phyloP scores from a whole-genome alignment of 2,797 vertebrate genomes.

The Hemibagrus guttatus region DNA sequence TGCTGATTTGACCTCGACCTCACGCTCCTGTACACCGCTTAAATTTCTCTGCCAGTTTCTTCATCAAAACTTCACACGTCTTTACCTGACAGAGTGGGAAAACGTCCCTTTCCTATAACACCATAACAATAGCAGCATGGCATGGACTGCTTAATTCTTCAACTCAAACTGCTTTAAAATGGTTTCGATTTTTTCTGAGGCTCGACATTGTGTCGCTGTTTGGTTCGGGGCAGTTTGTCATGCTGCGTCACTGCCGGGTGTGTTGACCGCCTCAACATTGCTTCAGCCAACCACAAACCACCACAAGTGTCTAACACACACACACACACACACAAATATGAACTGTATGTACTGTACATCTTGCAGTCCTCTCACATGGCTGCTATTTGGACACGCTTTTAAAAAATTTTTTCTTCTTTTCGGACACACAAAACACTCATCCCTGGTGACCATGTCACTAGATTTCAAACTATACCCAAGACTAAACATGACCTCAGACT shows the following conservation, averaged over 20 bases:
- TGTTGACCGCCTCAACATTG: constrained; percentile 25
- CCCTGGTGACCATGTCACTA: constrained; percentile 1
- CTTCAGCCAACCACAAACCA: constrained; percentile 10
- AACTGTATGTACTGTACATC: not conserved
- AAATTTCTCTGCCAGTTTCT: too few species aligned
- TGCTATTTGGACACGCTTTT: not conserved
- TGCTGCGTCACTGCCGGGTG: not conserved
- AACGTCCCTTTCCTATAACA: not conserved
- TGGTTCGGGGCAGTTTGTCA: not conserved
- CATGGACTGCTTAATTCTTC: not conserved
- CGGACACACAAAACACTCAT: not conserved
- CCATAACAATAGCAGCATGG: not conserved
- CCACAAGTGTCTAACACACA: constrained; percentile 36
- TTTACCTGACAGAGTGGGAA: too few species aligned
- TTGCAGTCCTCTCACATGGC: not conserved
- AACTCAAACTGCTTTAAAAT: not conserved
- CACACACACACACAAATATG: not conserved
- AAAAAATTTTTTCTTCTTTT: not conserved
- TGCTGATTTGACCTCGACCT: too few species aligned
- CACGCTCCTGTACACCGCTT: too few species aligned
- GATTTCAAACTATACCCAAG: constrained; percentile 4
- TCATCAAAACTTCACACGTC: too few species aligned
- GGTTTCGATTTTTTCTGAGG: not conserved
- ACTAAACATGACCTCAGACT: constrained; percentile 1
- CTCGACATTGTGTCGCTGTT: not conserved